Evolutionary conservation across 2,113 vertebrate genomes (phyloP).

Genomic region (Theristicus caerulescens): DNA sequence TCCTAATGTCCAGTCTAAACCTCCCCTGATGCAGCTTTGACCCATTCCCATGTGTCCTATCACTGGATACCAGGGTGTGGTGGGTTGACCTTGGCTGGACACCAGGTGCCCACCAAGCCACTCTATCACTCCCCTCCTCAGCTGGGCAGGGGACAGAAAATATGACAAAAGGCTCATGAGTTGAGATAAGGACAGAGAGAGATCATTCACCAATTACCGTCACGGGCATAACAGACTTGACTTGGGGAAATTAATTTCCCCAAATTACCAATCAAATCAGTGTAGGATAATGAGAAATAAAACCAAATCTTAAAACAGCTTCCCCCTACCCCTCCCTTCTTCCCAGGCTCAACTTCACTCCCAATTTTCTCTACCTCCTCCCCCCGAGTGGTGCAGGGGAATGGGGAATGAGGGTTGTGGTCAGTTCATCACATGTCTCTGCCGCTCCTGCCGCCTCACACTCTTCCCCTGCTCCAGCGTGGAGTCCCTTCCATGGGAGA

Average conservation of each 20-base stretch:
- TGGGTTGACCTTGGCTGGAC: not conserved
- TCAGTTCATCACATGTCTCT: no score
- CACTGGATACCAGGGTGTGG: not conserved
- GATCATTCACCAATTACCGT: not conserved
- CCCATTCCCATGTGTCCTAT: fast-evolving
- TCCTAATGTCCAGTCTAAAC: not conserved
- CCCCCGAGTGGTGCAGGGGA: no score
- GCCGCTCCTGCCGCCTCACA: no score
- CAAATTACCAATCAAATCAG: not conserved
- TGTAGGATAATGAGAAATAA: no score
- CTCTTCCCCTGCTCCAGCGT: no score
- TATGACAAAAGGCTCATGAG: not conserved
- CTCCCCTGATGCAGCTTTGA: not conserved
- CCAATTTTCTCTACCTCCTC: no score
- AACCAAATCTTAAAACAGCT: no score
- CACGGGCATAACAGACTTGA: not conserved
- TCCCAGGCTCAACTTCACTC: no score
- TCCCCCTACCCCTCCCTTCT: no score
- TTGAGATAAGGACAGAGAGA: not conserved
- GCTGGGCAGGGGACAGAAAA: not conserved
- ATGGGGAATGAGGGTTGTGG: no score
- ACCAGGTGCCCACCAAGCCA: not conserved
- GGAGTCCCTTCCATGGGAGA: no score
- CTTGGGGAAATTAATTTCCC: not conserved
- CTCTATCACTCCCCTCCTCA: not conserved